Evolutionary conservation across 2,797 vertebrate genomes (phyloP).

Genomic region (Distichodus sexfasciatus): DNA sequence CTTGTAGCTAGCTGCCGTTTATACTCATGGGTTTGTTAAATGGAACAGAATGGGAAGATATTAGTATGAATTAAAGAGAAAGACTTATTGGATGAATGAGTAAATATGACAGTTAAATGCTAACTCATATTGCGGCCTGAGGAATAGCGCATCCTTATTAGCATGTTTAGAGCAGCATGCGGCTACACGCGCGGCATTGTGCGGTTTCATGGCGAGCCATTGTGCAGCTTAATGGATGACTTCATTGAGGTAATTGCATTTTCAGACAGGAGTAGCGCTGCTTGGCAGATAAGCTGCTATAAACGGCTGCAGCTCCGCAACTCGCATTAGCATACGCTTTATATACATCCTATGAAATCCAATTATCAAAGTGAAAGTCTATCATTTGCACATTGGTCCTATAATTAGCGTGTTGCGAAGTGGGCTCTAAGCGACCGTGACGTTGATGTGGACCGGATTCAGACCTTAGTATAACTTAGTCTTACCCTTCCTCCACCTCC

Average conservation of each 20-base stretch:
- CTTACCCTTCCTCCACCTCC: too few relatives aligned
- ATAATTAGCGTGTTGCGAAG: constrained; percentile 46
- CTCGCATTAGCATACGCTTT: constrained; percentile 40
- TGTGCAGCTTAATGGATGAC: constrained; percentile 46
- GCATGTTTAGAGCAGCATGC: constrained; percentile 22
- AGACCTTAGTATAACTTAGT: too few relatives aligned
- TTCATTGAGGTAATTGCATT: constrained; percentile 50
- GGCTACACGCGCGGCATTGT: neutral
- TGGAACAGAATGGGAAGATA: neutral
- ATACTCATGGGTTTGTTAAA: neutral
- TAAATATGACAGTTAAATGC: neutral
- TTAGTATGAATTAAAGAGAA: neutral
- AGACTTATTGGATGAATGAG: neutral
- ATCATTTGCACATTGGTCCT: constrained; percentile 43
- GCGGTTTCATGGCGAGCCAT: neutral
- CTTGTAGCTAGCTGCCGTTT: too few relatives aligned
- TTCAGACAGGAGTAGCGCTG: constrained; percentile 42
- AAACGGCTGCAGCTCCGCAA: constrained; percentile 30
- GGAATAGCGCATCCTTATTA: constrained; percentile 30
- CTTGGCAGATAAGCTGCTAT: constrained; percentile 20
- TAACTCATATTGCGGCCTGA: constrained; percentile 20
- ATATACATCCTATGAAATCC: constrained; percentile 37
- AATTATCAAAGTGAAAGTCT: constrained; percentile 40
- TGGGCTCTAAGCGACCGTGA: constrained; percentile 31
- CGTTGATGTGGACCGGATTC: constrained; percentile 22